Evolutionary conservation across 2,113 vertebrate species (phyloP), one percentile per base, ranked within the genome.

Genomic region (Neomonachus schauinslandi): DNA sequence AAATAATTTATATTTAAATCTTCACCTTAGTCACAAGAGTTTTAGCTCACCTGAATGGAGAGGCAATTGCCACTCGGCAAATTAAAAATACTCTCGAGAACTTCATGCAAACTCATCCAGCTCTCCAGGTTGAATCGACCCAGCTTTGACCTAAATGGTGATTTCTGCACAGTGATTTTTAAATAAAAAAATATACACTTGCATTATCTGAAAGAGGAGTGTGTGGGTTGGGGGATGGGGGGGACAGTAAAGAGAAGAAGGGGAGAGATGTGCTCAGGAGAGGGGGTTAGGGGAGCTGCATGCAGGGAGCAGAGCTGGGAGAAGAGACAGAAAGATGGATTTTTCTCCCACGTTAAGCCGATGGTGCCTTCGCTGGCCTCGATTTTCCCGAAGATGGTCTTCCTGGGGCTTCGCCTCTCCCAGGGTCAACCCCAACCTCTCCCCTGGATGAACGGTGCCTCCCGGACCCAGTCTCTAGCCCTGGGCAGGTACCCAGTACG

Each of bases 1-100:
- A 39, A 55, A 86, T 83, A 24, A 83, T 57, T 95, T 92, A 55
- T 94, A 86, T 92, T 88, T 74, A 91, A 92, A 85, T 71, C 83
- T 61, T 87, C 28, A 63, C 82, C 82, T 33, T 24, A 5, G 22
- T 63, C 86, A 22, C 15, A 4, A 79, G 87, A n/a, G 39, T 15
- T 55, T 19, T 24, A 67, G 61, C 55, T 49, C n/a, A 59, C 90
- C 77, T 71, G 76, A 84, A 80, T 42, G 31, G 53, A 51, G 79
- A 59, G 39, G 36, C 16, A 18, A 26, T n/a, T 4, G 24, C 63
- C 59, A 21, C 31, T 11, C 51, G 49, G 86, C 33, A 61, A 71
- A 53, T 85, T 39, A 49, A 92, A 96, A 95, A 79, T 5, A 28
- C n/a, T 51, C 77, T 67, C 0, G 36, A 84, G 69, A 18, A 61